A percentile compares a stretch with the other conserved stretches of the same genome.
Evolutionary conservation across 1,140 invertebrate species (phyloP).

Genomic region (Drosophila arawakana): DNA sequence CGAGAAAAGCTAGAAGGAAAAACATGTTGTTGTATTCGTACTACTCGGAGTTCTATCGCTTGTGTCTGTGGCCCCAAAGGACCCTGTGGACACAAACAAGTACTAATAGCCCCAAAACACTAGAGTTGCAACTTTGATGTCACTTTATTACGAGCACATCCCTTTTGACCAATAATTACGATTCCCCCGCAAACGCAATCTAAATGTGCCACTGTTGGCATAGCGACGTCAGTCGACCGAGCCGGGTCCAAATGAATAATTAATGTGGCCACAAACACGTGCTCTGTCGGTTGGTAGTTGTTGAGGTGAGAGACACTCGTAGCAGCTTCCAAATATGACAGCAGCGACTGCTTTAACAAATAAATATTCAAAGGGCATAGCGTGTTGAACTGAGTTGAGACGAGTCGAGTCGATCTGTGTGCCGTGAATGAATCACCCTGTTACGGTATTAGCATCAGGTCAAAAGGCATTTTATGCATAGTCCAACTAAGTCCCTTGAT

Average conservation of each 20-base stretch:
- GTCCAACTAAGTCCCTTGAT: constrained; percentile 62
- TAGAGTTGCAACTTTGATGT: constrained; percentile 50
- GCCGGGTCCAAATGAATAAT: constrained; percentile 68
- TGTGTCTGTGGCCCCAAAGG: constrained; percentile 3
- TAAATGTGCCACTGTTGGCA: constrained; percentile 68
- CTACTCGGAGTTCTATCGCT: constrained; percentile 7
- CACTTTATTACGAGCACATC: constrained; percentile 50
- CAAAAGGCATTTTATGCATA: constrained; percentile 10
- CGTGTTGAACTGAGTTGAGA: constrained; percentile 20
- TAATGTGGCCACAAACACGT: constrained; percentile 51
- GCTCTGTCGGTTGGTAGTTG: constrained; percentile 9
- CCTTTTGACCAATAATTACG: constrained; percentile 64
- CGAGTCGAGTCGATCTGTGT: neutral
- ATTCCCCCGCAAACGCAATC: constrained; percentile 52
- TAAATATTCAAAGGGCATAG: constrained; percentile 73
- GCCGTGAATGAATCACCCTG: neutral
- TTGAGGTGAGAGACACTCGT: constrained; percentile 20
- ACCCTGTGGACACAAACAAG: constrained; percentile 16
- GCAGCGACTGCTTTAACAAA: constrained; percentile 52
- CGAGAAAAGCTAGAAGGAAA: neutral
- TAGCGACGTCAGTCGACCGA: constrained; percentile 41
- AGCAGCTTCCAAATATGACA: constrained; percentile 26
- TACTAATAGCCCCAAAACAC: constrained; percentile 56
- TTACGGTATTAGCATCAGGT: constrained; percentile 8
- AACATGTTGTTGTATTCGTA: neutral